Evolutionary conservation across 2,888 invertebrate genomes (phyloP), one percentile per base, ranked within the genome.

Genomic region (Amphipyra tragopoginis): DNA sequence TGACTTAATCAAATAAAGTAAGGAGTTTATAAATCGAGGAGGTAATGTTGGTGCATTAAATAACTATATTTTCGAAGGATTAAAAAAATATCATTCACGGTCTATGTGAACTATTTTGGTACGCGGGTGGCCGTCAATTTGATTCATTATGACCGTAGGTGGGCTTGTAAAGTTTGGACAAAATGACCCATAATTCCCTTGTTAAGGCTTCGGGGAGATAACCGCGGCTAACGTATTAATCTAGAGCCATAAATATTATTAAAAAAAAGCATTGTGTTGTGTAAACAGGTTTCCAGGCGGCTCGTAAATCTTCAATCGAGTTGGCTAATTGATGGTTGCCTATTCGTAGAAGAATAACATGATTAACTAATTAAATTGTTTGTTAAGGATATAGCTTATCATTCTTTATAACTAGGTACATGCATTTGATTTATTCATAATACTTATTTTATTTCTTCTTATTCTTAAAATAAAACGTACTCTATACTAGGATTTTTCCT

Each of bases 111-210:
- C 79, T 84, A 79, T 85, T 88, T 87, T 77, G 71, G 79, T 38
- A 49, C 8, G 56, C 86, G 93, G 92, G 93, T 93, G 93, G 93
- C 83, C 92, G 65, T 81, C 85, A 85, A 89, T 91, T 90, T 91
- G 87, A 90, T 88, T 89, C 88, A 90, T 91, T 90, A 86, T 85
- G 72, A 72, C 72, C 74, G 90, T 93, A 93, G 93, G 93, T 93
- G 93, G 93, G 88, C 93, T 81, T 70, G 80, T 86, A 85, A 86
- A 86, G 84, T 89, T 85, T 81, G 80, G 80, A 86, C 83, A 83
- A 91, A 93, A 93, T 93, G 82, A 93, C 90, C 92, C 86, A 86
- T 93, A 93, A 93, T 93, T 90, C 85, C 87, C 92, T 93, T 89
- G 93, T 93, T 92, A 90, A 86, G 79, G 84, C 85, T 84, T 78